Base-by-base conservation (phyloP, 2,888 invertebrate genomes). In the Mystacides longicornis region DNA sequence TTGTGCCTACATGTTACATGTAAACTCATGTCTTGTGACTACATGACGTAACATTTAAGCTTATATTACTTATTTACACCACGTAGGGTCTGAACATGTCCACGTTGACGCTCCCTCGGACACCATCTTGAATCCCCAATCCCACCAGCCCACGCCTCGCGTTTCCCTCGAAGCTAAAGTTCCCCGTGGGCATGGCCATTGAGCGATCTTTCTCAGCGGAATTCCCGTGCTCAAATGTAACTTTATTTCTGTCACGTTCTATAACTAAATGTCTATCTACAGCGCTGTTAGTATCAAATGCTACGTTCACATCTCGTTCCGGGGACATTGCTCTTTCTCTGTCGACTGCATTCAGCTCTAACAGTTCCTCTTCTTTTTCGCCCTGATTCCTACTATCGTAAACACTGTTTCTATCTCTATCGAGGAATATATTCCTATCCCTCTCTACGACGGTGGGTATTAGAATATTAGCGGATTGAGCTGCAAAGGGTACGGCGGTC, bases 81-180 rank as follows among this genome's bases (percentile, higher is more conserved):
- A 78, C 77, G 60, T 78, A 78, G 21, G 77, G 77, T 69, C 77
- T 74, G 64, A 78, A 78, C 77, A 61, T 61, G 48, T 61, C 61
- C 5, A 57, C 59, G 19, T 52, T 11, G 11, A 56, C 48, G 23
- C 33, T 55, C 1, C 73, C 69, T 18, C 75, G 64, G 0, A 69
- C 70, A 62, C 74, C 74, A 70, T 77, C 76, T 72, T 76, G 76
- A 48, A 53, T 51, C 4, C 69, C 70, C 68, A 75, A 67, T 33
- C 71, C 72, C 37, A 73, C 72, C 67, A 74, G 64, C 56, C 75
- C 74, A 56, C 75, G 72, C 63, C 77, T 54, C 9, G 55, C 55
- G 3, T 50, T 45, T 27, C 48, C 49, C 16, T 52, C 56, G 43
- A 52, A 47, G 48, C 46, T 55, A 37, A 51, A 55, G 48, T 49